Percentiles rank a stretch among this genome's conserved stretches.
These are phyloP conservation scores for Eremobia ochroleuca DNA, from an alignment of 2,888 invertebrate genomes.

Conservation along the genomic window DNA sequence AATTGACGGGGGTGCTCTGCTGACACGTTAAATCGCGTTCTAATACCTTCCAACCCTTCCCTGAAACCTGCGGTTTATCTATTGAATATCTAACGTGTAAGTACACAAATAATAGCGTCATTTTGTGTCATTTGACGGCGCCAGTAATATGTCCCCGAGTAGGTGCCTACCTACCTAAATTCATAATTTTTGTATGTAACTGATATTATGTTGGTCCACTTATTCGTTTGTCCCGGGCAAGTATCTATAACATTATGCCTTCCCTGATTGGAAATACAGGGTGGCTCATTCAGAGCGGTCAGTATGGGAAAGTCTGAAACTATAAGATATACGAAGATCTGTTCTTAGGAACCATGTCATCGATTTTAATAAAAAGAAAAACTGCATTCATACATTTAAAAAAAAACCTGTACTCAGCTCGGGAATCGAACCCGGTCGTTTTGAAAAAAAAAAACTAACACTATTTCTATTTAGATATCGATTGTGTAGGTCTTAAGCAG, in stretches of 20 bases:
- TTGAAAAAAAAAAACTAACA: no score
- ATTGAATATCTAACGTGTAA: conserved; percentile 56
- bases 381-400: no score
- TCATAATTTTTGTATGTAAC: conserved; percentile 27
- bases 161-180: not conserved
- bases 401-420: no score
- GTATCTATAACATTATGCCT: not conserved
- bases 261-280: not conserved
- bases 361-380: no score
- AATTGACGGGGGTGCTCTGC: conserved; percentile 43
- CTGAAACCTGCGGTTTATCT: conserved; percentile 32
- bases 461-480: no score
- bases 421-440: no score
- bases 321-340: no score
- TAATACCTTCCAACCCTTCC: conserved; percentile 36
- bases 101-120: conserved; percentile 36
- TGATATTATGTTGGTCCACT: conserved; percentile 6
- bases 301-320: no score
- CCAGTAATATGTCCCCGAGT: conserved; percentile 9
- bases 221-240: conserved; percentile 10
- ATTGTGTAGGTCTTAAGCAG: no score
- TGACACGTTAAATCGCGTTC: conserved; percentile 45
- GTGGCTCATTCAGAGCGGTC: no score
- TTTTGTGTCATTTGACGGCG: conserved; percentile 41
- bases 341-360: no score